Evolutionary conservation across 1,140 invertebrate genomes (phyloP).

Genomic region (Branchinecta lynchi): DNA sequence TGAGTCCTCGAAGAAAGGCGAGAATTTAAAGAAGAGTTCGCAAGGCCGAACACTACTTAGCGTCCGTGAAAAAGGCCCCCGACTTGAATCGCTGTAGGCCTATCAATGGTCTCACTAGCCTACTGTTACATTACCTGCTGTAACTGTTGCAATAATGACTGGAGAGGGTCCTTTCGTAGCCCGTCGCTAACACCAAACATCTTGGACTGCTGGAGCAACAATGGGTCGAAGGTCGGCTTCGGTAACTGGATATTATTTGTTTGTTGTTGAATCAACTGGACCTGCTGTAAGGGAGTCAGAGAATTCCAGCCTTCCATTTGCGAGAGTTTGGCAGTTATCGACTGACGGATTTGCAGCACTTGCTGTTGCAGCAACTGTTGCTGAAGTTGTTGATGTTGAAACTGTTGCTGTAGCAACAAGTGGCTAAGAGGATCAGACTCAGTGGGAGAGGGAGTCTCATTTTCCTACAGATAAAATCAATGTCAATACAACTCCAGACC

Average conservation of each 20-base stretch:
- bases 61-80: no score
- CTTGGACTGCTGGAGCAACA: background rate
- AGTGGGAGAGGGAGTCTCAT: background rate
- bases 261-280: slow-evolving; percentile 30
- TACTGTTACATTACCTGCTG: slow-evolving; percentile 2
- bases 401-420: slow-evolving; percentile 22
- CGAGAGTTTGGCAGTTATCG: slow-evolving; percentile 41
- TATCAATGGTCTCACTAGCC: no score
- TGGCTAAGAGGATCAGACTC: slow-evolving; percentile 17
- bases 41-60: no score
- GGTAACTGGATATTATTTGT: background rate
- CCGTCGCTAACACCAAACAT: background rate
- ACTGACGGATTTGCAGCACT: slow-evolving; percentile 22
- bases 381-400: slow-evolving; percentile 26
- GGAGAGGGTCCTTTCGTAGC: slow-evolving; percentile 17
- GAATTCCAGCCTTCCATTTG: slow-evolving; percentile 46
- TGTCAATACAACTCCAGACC: background rate
- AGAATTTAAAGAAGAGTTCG: no score
- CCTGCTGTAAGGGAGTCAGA: slow-evolving; percentile 42
- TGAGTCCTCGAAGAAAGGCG: no score
- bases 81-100: no score
- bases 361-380: slow-evolving; percentile 24
- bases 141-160: slow-evolving; percentile 14
- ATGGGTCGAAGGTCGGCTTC: background rate
- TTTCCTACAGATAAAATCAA: slow-evolving; percentile 13